Evolutionary conservation across 2,888 invertebrate genomes (phyloP).

Genomic region (Cyclophora punctaria): DNA sequence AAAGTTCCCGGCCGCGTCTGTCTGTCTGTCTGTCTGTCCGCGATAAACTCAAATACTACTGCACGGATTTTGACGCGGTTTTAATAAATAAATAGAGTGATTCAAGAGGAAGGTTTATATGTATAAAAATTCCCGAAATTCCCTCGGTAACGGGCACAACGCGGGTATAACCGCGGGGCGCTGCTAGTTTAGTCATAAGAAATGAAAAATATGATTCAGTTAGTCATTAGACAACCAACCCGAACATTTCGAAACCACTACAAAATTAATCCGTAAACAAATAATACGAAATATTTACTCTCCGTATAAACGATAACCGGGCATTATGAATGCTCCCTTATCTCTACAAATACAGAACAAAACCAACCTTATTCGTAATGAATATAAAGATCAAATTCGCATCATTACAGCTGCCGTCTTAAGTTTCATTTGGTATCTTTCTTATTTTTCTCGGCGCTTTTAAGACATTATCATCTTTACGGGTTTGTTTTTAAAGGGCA

Average conservation of each 20-base stretch:
- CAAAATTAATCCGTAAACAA: constrained; percentile 55
- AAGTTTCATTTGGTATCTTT: constrained; percentile 70
- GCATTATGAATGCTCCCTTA: constrained; percentile 66
- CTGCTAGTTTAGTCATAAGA: too few species aligned
- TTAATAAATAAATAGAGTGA: too few species aligned
- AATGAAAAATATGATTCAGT: constrained; percentile 17
- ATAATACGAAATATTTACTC: constrained; percentile 70
- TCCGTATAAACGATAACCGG: constrained; percentile 58
- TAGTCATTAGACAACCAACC: constrained; percentile 30
- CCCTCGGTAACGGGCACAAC: too few species aligned
- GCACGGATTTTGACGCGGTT: too few species aligned
- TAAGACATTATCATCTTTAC: constrained; percentile 41
- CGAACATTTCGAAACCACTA: constrained; percentile 55
- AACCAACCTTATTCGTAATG: constrained; percentile 25
- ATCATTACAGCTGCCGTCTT: constrained; percentile 44
- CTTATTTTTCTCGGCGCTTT: constrained; percentile 57
- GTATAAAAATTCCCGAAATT: too few species aligned
- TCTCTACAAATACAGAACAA: constrained; percentile 21
- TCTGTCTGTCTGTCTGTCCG: too few species aligned
- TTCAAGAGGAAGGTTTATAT: too few species aligned
- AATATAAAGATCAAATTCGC: constrained; percentile 38
- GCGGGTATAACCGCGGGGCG: too few species aligned
- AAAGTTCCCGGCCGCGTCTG: too few species aligned
- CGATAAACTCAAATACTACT: too few species aligned
- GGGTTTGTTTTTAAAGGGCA: constrained; percentile 24